phyloP scores from a whole-genome alignment of 2,797 vertebrate genomes.

The Taenioides sp. region DNA sequence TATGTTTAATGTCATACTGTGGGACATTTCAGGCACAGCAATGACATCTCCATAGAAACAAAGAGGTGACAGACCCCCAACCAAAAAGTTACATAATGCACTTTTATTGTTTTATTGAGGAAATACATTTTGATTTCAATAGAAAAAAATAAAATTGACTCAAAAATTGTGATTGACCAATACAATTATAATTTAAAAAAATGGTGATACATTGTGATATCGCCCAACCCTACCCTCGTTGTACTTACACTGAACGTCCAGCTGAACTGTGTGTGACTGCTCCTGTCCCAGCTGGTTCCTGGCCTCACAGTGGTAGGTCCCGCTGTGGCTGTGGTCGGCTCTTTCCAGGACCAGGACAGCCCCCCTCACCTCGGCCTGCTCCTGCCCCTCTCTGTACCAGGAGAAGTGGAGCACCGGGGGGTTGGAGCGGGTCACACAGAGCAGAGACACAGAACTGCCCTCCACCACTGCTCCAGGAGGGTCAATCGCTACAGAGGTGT shows the following conservation, averaged over 20 bases:
- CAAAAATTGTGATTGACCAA: no score
- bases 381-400: conserved; percentile 56
- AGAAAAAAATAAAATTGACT: no score
- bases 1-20: no score
- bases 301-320: conserved; percentile 57
- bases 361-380: conserved; percentile 24
- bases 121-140: no score
- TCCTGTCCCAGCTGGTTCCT: conserved; percentile 54
- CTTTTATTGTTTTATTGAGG: no score
- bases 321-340: conserved; percentile 13
- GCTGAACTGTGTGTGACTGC: conserved; percentile 32
- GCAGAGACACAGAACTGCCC: conserved; percentile 53
- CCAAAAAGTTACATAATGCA: no score
- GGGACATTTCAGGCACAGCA: no score
- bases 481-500: conserved; percentile 37
- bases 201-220: no score
- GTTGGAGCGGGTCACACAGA: conserved; percentile 58
- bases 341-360: conserved; percentile 7
- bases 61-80: no score
- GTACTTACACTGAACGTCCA: conserved; percentile 68
- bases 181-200: no score
- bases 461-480: conserved; percentile 45
- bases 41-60: no score
- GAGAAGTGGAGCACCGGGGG: conserved; percentile 57
- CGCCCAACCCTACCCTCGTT: no score